phyloP scores from a whole-genome alignment of 1,140 invertebrate species.

The Lucilia cuprina region DNA sequence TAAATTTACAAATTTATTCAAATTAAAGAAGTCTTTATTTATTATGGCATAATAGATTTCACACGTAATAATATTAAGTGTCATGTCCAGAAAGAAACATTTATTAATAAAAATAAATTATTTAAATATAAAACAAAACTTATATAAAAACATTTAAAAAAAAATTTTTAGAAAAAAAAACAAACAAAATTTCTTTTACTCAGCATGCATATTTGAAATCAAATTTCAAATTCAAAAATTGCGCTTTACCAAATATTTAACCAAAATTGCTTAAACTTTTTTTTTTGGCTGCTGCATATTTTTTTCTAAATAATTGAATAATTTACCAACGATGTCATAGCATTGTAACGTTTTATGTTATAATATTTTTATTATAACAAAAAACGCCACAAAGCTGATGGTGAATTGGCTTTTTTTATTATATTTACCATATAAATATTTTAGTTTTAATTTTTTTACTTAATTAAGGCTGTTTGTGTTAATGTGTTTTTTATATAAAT shows the following conservation, averaged over 20 bases:
- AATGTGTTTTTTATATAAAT: background rate
- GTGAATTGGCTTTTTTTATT: slow-evolving; percentile 22
- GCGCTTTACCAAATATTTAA: background rate
- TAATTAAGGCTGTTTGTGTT: slow-evolving; percentile 28
- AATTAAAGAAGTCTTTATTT: too few species aligned
- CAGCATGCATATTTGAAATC: background rate
- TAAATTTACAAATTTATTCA: too few species aligned
- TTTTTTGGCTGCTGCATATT: background rate
- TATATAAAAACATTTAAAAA: background rate
- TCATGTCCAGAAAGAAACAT: background rate
- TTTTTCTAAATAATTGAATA: background rate
- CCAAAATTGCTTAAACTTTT: background rate
- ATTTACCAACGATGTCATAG: background rate
- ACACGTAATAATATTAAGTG: too few species aligned
- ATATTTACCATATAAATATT: background rate
- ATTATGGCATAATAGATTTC: too few species aligned
- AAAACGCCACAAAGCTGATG: too few species aligned
- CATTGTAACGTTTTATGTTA: background rate
- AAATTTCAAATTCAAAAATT: background rate
- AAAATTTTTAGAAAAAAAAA: background rate
- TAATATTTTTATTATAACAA: background rate
- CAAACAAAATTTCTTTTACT: background rate
- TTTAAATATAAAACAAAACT: background rate
- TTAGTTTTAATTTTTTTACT: background rate
- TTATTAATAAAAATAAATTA: background rate